phyloP scores from a whole-genome alignment of 2,113 vertebrate genomes.

The Ameiurus melas region DNA sequence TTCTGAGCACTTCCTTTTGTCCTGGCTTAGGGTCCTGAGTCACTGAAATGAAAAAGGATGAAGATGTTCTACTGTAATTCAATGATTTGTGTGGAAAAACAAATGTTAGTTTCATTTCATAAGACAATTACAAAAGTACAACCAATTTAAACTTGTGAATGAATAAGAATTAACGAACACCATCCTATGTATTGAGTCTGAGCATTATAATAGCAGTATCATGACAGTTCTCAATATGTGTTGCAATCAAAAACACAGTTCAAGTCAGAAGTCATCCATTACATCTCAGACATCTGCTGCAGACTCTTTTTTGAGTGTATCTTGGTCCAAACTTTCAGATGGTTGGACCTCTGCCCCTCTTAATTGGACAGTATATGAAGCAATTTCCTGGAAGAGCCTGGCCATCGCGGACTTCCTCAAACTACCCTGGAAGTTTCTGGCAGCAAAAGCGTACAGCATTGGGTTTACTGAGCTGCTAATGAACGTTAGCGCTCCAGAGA shows the following conservation, averaged over 20 bases:
- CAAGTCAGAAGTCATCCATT: background rate
- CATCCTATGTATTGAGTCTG: too few species aligned
- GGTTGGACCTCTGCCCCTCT: conserved; percentile 18
- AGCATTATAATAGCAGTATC: background rate
- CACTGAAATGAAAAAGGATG: background rate
- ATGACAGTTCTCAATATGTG: background rate
- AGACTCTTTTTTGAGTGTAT: background rate
- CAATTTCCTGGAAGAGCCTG: conserved; percentile 66
- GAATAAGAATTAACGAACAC: background rate
- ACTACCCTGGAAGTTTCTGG: conserved; percentile 56
- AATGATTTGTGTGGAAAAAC: background rate
- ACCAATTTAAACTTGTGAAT: background rate
- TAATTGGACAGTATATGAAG: conserved; percentile 43
- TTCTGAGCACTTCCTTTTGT: background rate
- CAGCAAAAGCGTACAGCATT: conserved; percentile 59
- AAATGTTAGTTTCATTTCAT: background rate
- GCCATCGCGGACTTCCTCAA: conserved; percentile 55
- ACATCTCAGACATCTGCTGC: background rate
- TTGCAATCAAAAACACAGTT: background rate
- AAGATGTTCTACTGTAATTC: too few species aligned
- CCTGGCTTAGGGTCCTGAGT: background rate
- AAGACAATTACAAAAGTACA: background rate
- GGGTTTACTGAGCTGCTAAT: conserved; percentile 69
- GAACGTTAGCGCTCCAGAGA: conserved; percentile 62
- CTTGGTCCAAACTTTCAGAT: background rate